Percentiles rank a stretch among this genome's conserved stretches.
These are phyloP conservation scores for Chiridota heheva DNA, from an alignment of 35 echinoderm and acorn worm genomes.

Conservation along the genomic window DNA sequence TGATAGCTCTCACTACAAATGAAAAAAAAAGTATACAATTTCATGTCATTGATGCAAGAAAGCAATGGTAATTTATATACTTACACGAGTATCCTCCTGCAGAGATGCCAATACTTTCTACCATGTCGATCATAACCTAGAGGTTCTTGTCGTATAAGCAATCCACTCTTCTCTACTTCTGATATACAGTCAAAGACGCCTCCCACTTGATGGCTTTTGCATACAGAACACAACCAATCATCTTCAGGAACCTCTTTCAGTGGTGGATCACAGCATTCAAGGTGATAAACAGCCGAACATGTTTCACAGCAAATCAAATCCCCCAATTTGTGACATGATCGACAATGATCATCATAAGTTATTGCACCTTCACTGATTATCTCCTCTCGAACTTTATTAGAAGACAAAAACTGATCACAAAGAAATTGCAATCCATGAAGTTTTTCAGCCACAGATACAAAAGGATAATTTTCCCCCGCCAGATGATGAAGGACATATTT, in stretches of 20 bases:
- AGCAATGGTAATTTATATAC: no score
- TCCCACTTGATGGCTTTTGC: conserved; percentile 68
- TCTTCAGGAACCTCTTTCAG: conserved; percentile 93
- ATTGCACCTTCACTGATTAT: conserved; percentile 97
- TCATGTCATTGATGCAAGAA: no score
- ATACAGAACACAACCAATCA: conserved; percentile 91
- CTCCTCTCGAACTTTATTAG: conserved; percentile 96
- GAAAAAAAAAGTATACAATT: no score
- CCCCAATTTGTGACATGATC: conserved; percentile 75
- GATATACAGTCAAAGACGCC: conserved; percentile 84
- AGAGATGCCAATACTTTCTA: conserved; percentile 87
- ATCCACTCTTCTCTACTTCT: conserved; percentile 93
- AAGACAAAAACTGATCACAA: conserved; percentile 89
- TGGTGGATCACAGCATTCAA: conserved; percentile 86
- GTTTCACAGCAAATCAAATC: conserved; percentile 95
- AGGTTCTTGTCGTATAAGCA: conserved; percentile 93
- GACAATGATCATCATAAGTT: conserved; percentile 97
- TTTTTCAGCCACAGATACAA: conserved; percentile 75
- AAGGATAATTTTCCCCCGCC: conserved; percentile 85
- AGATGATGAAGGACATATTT: conserved; percentile 41
- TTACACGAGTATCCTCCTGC: conserved; percentile 89
- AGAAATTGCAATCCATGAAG: conserved; percentile 82
- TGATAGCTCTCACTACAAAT: no score
- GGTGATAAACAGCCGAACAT: conserved; percentile 94
- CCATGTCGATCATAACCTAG: conserved; percentile 84